Percentiles rank a stretch among this genome's conserved stretches.
Conservation (phyloP, 2,113 vertebrate species). For the Glareola pratincola region DNA sequence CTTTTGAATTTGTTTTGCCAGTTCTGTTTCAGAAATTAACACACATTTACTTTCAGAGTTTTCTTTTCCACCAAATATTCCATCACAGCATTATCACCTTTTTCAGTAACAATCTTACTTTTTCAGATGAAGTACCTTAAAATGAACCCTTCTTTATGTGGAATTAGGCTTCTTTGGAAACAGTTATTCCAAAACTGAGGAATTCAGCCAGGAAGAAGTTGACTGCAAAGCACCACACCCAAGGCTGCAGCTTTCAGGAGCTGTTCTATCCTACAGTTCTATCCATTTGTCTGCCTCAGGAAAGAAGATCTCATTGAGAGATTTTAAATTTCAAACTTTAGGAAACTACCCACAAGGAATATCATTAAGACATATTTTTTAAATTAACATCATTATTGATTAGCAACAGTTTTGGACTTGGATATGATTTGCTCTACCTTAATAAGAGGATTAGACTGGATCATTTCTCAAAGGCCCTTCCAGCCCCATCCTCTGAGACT, state of each 20-base stretch:
- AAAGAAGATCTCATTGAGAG: not conserved
- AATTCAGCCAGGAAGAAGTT: not conserved
- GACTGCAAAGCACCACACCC: not conserved
- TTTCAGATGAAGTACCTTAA: not conserved
- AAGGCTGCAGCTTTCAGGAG: not conserved
- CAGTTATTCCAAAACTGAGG: not conserved
- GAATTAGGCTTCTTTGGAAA: not conserved
- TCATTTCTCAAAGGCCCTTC: not conserved
- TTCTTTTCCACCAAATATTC: not conserved
- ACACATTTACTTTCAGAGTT: not conserved
- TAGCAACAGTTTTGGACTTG: not conserved
- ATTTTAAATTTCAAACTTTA: not conserved
- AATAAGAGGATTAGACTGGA: not conserved
- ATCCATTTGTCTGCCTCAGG: not conserved
- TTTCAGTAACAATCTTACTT: not conserved
- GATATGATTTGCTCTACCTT: not conserved
- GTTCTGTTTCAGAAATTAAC: not conserved
- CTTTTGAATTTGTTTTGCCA: not conserved
- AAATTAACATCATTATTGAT: not conserved
- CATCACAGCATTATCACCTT: not conserved
- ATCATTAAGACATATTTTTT: not conserved
- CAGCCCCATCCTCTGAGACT: not conserved
- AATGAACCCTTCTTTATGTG: not conserved
- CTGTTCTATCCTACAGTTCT: not conserved
- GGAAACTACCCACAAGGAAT: not conserved